Percentiles rank a stretch among this genome's conserved stretches.
These are phyloP conservation scores for Colletes collaris DNA, from an alignment of 2,888 invertebrate species.

Conservation along the genomic window DNA sequence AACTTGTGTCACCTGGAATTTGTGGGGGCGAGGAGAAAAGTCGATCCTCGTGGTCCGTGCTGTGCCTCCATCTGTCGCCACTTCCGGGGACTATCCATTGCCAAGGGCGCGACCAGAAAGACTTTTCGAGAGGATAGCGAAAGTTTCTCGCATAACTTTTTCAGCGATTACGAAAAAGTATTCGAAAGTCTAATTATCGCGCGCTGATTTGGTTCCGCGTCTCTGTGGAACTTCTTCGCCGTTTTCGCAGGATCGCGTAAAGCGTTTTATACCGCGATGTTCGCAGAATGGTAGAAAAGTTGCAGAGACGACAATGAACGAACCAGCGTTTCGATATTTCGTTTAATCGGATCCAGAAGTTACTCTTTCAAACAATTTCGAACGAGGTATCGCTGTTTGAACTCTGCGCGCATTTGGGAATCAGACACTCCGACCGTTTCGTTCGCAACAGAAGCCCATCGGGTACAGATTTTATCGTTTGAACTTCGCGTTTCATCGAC, in stretches of 20 bases:
- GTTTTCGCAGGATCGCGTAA: no score
- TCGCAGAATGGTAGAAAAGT: no score
- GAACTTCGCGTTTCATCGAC: constrained; percentile 19
- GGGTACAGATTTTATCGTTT: constrained; percentile 2
- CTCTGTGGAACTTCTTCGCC: no score
- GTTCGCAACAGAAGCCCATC: constrained; percentile 2
- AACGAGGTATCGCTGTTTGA: background rate
- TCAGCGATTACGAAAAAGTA: no score
- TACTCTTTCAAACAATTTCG: background rate
- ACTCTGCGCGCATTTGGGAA: constrained; percentile 17
- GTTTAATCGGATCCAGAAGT: background rate
- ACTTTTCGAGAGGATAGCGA: background rate
- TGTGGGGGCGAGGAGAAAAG: constrained; percentile 1
- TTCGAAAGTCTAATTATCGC: no score
- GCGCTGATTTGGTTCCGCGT: no score
- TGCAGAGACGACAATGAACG: no score
- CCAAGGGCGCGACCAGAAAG: constrained; percentile 24
- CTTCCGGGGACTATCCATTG: constrained; percentile 32
- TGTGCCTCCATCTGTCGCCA: constrained; percentile 61
- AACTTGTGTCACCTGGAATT: constrained; percentile 5
- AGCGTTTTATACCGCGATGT: no score
- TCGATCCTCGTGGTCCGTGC: constrained; percentile 12
- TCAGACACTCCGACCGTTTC: constrained; percentile 1
- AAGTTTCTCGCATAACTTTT: background rate
- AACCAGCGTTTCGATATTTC: background rate